Evolutionary conservation across 2,113 vertebrate genomes (phyloP), one percentile per base, ranked within the genome.

Genomic region (Gymnorhina tibicen): DNA sequence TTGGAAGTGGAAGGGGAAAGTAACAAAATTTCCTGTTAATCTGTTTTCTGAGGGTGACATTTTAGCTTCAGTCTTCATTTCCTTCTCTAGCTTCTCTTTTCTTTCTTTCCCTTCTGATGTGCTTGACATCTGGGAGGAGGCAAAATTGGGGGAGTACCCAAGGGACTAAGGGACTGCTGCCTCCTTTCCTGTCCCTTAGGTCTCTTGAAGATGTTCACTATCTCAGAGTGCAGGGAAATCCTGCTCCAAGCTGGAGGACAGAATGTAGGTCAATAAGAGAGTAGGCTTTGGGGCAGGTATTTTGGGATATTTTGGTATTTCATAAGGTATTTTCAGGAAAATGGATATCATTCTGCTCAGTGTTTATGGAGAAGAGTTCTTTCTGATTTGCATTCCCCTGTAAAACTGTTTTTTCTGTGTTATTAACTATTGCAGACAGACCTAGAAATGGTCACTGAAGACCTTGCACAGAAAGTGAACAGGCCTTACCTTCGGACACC

Each of bases 391-490:
- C 27, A 32, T 60, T 86, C 63, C 32, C n/a, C 37, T 76, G 42
- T 62, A 55, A 66, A 79, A 76, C 37, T 47, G 6, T 26, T 82
- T 72, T 72, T 86, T 37, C 67, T 91, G 32, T 56, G 4, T 59
- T 37, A 15, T 60, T 69, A 66, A 69, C 60, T 76, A 9, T 42
- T 66, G 79, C 97, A 99, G 99, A 99, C 99, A 55, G 99, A 99
- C 97, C 97, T 99, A 91, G 99, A 99, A 98, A 99, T 99, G 99
- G 99, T 99, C 87, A 99, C 99, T 16, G 99, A 99, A 95, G 99
- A 99, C 96, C 98, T 99, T 74, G 99, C 99, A 56, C 99, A 99
- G 96, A 99, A 99, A 97, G 99, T 99, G 52, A 99, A 99, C 97
- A 98, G 99, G 97, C 99, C 99, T 97, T 99, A 99, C 95, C 98